Percentiles rank a stretch among this genome's conserved stretches.
Conservation (phyloP, 2,113 vertebrate genomes). For the Cichladusa arquata region DNA sequence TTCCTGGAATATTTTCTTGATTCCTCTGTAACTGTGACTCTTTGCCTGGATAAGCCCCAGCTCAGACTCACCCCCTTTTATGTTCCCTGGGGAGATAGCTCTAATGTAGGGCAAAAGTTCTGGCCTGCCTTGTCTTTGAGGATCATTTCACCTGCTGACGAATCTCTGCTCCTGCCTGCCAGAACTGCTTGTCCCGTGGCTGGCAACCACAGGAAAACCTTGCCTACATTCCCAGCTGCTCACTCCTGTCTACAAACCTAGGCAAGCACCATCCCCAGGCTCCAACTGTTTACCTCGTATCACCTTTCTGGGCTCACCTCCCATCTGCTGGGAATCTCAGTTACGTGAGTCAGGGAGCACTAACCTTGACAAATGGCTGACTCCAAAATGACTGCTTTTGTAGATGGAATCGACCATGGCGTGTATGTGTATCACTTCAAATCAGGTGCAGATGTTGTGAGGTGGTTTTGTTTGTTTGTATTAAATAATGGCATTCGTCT, state of each 20-base stretch:
- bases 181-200: conserved; percentile 6
- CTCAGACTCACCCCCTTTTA: background rate
- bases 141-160: background rate
- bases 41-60: background rate
- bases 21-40: background rate
- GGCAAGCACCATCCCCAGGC: background rate
- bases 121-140: background rate
- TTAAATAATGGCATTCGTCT: background rate
- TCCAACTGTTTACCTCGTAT: background rate
- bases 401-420: fast-evolving
- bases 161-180: conserved; percentile 9
- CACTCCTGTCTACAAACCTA: conserved; percentile 19
- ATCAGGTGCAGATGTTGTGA: background rate
- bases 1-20: background rate
- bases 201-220: background rate
- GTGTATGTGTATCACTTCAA: fast-evolving
- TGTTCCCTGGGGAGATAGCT: background rate
- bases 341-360: background rate
- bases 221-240: conserved; percentile 51
- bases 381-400: background rate
- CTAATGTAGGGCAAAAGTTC: background rate
- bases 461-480: background rate
- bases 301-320: conserved; percentile 1
- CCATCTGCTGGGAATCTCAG: background rate
- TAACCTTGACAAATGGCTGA: background rate